Percentiles rank a stretch among this genome's conserved stretches.
Evolutionary conservation across 2,113 vertebrate genomes (phyloP).

Genomic region (Cebidichthys violaceus): DNA sequence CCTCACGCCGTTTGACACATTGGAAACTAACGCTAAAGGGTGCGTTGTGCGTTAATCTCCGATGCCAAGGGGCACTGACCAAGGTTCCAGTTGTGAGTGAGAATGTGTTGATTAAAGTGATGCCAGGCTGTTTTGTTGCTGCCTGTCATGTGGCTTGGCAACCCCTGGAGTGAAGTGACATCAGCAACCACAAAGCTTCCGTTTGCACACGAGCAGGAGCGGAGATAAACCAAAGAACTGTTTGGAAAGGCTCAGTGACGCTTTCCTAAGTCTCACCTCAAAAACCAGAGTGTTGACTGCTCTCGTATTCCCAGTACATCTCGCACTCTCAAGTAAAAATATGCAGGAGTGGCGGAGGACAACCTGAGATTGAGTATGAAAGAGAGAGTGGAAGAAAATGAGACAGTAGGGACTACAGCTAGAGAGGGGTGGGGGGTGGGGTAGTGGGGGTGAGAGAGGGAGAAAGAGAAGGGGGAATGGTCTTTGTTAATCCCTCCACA

Average conservation of each 20-base stretch:
- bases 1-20: background rate
- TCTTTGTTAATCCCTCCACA: slow-evolving; percentile 86
- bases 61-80: background rate
- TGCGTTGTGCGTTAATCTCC: background rate
- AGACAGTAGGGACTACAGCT: slow-evolving; percentile 66
- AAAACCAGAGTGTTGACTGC: slow-evolving; percentile 77
- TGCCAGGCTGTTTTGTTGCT: slow-evolving; percentile 57
- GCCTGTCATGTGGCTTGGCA: slow-evolving; percentile 52
- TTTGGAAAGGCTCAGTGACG: slow-evolving; percentile 63
- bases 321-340: slow-evolving; percentile 74
- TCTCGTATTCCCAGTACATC: slow-evolving; percentile 70
- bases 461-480: slow-evolving; percentile 65
- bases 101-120: slow-evolving; percentile 11
- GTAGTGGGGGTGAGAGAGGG: slow-evolving; percentile 35
- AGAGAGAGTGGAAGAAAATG: slow-evolving; percentile 63
- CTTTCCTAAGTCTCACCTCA: slow-evolving; percentile 68
- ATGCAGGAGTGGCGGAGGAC: slow-evolving; percentile 50
- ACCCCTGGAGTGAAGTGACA: slow-evolving; percentile 69
- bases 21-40: background rate
- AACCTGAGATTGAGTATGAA: slow-evolving; percentile 54
- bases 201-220: slow-evolving; percentile 54
- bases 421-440: slow-evolving; percentile 4
- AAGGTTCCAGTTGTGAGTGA: background rate
- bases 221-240: slow-evolving; percentile 57
- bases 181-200: slow-evolving; percentile 63